Evolutionary conservation across 2,888 invertebrate species (phyloP), one percentile per base, ranked within the genome.

Genomic region (Pseudococcus jackbeardsleyi): DNA sequence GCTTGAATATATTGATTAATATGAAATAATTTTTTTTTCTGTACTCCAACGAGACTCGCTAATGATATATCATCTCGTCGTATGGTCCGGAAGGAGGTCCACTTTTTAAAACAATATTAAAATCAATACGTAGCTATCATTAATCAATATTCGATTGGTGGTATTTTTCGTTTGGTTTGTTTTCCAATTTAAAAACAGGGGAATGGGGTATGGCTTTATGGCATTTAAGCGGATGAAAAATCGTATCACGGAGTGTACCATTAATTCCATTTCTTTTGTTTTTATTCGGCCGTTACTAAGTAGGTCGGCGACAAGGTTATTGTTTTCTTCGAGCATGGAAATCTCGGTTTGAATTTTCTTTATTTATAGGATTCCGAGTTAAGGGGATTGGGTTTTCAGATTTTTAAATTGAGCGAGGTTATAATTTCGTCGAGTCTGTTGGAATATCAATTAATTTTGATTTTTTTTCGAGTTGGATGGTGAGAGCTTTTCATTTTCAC

Each of bases 101-200:
- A 82, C 42, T 82, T 82, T 79, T 82, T 46, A 82, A 42, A 82
- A 46, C 79, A 46, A 46, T 46, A 82, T 82, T 82, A 82, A 82
- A 82, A 82, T 82, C 79, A 46, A 82, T 82, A 33, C 42, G 42
- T 82, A 46, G 46, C n/a, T 46, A 15, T 46, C 46, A 82, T 82
- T 82, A 82, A 82, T 82, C 79, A 82, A 82, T 39, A 42, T 82
- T 82, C 79, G 79, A 82, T 82, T 46, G 46, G 7, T 77, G 46
- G 11, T 19, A 46, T 82, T 46, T 77, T 77, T 39, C 39, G 39
- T 77, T 77, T 39, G 39, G 77, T 33, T 33, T 77, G 79, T 82
- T 46, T 82, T 46, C 79, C 42, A 46, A 46, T 82, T 46, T 46
- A 82, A 15, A 22, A 42, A 42, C 42, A 9, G 42, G 42, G 42